These are phyloP conservation scores for Capromys pilorides DNA, from an alignment of 2,797 vertebrate genomes.

Conservation along the genomic window DNA sequence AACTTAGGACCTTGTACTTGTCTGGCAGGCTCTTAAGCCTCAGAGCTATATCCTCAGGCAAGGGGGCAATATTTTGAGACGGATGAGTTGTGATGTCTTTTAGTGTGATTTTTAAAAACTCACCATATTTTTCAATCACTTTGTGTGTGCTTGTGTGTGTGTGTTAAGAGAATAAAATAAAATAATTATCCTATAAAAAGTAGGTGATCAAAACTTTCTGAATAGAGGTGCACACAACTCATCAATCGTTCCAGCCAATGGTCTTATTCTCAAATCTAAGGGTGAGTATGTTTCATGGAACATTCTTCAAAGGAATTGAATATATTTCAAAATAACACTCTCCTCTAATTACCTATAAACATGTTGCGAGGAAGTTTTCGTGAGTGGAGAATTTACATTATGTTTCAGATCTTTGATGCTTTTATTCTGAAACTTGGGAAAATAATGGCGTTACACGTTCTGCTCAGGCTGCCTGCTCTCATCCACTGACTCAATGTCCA, in stretches of 20 bases:
- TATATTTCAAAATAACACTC: not conserved
- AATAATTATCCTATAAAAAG: too few relatives aligned
- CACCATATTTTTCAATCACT: too few relatives aligned
- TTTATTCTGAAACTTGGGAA: not conserved
- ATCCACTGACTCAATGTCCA: not conserved
- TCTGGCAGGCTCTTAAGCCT: too few relatives aligned
- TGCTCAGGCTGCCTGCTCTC: not conserved
- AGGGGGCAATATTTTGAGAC: too few relatives aligned
- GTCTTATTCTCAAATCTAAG: not conserved
- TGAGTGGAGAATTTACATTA: not conserved
- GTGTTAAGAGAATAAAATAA: too few relatives aligned
- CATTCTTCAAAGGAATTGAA: not conserved
- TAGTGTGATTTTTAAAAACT: too few relatives aligned
- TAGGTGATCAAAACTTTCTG: slow-evolving; percentile 8
- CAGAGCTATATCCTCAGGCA: too few relatives aligned
- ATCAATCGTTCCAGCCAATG: not conserved
- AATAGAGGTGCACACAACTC: not conserved
- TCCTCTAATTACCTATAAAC: not conserved
- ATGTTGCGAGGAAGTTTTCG: not conserved
- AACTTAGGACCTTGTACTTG: too few relatives aligned
- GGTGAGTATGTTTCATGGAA: not conserved
- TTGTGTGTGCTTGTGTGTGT: too few relatives aligned
- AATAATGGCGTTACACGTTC: not conserved
- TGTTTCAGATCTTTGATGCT: not conserved
- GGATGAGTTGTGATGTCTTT: too few relatives aligned